Base-by-base conservation (phyloP, 2,888 invertebrate species). In the Limenitis camilla region DNA sequence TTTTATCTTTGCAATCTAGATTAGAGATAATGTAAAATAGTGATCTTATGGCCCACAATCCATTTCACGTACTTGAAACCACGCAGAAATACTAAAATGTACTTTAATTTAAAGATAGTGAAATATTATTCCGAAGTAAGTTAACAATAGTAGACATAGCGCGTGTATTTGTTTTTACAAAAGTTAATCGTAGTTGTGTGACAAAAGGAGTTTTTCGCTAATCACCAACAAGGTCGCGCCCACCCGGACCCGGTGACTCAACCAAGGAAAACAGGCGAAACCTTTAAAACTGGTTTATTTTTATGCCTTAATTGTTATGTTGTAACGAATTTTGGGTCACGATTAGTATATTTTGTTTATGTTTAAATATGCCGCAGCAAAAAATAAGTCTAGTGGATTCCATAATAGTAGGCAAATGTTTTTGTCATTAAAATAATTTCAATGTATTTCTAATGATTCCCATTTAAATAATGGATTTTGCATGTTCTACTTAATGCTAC, bases 221-320 rank as follows among this genome's bases (percentile, higher is more conserved):
- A 56, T 51, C 49, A 38, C 45, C 45, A 45, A 9, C 49, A 59
- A 56, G 59, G 59, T 56, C 55, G 49, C 52, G 46, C 52, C 55
- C 58, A 52, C 52, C 40, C 53, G 56, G 40, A 42, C 45, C 39
- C 46, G 2, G 40, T 53, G 53, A 59, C 52, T 57, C 53, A 59
- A 44, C 29, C 40, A 11, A 30, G 19, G 40, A 51, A 50, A 50
- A 50, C 53, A 44, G 40, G 53, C 45, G 19, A 32, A 55, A 46
- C 38, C 49, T 52, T 40, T 49, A 49, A 47, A 46, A 45, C 45
- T 39, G 43, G 32, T 50, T 45, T 50, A 40, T 55, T 49, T 39
- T 49, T 47, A 42, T 32, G 7, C 33, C 48, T 43, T 48, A 48
- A 52, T 48, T 52, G 48, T 33, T 42, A 48, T 36, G 42, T 50